Conservation (phyloP, 2,113 vertebrate species). For the Natator depressus region DNA sequence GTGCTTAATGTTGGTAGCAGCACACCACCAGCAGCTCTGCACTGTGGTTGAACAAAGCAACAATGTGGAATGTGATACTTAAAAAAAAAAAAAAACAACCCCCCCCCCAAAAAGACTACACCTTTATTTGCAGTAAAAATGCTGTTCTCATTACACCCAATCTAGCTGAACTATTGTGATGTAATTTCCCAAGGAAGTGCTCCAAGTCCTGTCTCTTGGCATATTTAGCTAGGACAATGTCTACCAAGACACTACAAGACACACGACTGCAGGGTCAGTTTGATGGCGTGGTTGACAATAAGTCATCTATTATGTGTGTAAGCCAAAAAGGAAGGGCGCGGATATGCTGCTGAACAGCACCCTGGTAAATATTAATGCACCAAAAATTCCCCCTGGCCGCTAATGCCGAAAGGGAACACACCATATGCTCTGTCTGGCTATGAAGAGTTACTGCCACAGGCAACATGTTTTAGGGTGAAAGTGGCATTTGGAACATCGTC, state of each 20-base stretch:
- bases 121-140: not conserved
- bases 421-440: not conserved
- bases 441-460: not conserved
- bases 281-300: not conserved
- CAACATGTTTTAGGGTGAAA: not conserved
- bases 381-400: not conserved
- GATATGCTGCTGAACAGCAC: too few species aligned
- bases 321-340: not conserved
- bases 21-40: not conserved
- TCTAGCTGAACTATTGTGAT: not conserved
- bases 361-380: not conserved
- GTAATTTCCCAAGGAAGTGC: not conserved
- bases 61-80: accelerated
- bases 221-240: not conserved
- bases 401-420: not conserved
- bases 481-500: not conserved
- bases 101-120: not conserved
- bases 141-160: too few species aligned
- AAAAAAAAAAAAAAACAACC: not conserved
- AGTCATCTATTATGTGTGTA: not conserved
- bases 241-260: not conserved
- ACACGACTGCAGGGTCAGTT: not conserved
- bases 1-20: not conserved
- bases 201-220: not conserved
- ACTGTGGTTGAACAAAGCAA: accelerated